Conservation (phyloP, 2,113 vertebrate genomes). For the Nansenia antarctica region DNA sequence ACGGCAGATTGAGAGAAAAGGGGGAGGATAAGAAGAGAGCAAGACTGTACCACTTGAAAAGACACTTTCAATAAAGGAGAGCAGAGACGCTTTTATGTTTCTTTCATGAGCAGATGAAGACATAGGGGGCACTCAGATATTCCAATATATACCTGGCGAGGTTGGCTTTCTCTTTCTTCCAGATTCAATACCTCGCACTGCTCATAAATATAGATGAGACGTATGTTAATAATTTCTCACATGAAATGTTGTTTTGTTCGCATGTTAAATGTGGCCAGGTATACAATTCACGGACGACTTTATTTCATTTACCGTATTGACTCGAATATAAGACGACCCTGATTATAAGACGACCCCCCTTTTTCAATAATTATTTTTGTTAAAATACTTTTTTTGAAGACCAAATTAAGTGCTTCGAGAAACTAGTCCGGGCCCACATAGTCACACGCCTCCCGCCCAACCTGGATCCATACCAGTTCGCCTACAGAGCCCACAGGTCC, state of each 20-base stretch:
- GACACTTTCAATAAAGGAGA: slow-evolving; percentile 47
- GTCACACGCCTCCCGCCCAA: too few relatives aligned
- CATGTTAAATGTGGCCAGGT: background rate
- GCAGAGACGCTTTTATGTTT: slow-evolving; percentile 52
- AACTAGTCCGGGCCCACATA: too few relatives aligned
- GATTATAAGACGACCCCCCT: too few relatives aligned
- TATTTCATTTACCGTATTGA: too few relatives aligned
- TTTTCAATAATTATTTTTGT: too few relatives aligned
- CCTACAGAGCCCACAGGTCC: too few relatives aligned
- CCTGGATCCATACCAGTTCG: too few relatives aligned
- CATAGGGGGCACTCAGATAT: slow-evolving; percentile 42
- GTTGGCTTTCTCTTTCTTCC: slow-evolving; percentile 53
- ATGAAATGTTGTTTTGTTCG: slow-evolving; percentile 8
- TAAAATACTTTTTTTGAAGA: too few relatives aligned
- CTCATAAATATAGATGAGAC: slow-evolving; percentile 54
- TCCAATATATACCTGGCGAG: slow-evolving; percentile 41
- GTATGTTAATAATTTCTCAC: slow-evolving; percentile 39
- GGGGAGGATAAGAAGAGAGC: slow-evolving; percentile 7
- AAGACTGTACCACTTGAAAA: slow-evolving; percentile 52
- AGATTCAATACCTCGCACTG: slow-evolving; percentile 47
- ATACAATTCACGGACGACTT: too few relatives aligned
- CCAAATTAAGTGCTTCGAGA: too few relatives aligned
- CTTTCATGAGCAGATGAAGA: slow-evolving; percentile 63
- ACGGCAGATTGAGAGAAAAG: slow-evolving; percentile 12
- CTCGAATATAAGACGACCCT: too few relatives aligned